Conservation (phyloP, 2,113 vertebrate species). For the Onychorhynchus coronatus region DNA sequence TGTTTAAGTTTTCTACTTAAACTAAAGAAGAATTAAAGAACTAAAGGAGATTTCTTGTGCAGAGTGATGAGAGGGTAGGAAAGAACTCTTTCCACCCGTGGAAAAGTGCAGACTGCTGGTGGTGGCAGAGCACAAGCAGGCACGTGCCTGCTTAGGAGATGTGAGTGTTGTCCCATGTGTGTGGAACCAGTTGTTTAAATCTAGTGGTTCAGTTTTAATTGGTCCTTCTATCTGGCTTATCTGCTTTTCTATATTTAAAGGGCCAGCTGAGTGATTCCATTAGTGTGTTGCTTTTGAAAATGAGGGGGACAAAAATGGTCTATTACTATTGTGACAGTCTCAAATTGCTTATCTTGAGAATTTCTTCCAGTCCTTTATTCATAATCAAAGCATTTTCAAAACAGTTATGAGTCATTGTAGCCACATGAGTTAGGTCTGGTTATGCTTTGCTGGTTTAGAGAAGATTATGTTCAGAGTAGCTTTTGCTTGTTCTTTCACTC, state of each 20-base stretch:
- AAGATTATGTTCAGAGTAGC: not conserved
- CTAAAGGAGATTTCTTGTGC: not conserved
- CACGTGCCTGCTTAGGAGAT: fast-evolving
- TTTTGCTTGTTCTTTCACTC: not conserved
- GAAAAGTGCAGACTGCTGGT: not conserved
- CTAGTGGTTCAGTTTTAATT: not conserved
- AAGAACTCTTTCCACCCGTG: not conserved
- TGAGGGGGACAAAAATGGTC: not conserved
- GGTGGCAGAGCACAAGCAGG: not conserved
- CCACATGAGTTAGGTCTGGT: not conserved
- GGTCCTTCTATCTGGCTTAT: not conserved
- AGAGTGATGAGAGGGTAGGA: not conserved
- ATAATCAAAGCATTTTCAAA: not conserved
- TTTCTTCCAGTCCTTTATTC: not conserved
- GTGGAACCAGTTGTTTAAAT: not conserved
- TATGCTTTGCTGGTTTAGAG: not conserved
- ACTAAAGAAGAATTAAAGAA: not conserved
- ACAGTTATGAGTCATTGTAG: not conserved
- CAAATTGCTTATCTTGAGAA: not conserved
- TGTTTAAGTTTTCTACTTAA: not conserved
- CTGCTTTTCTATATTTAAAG: not conserved
- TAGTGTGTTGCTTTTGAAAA: not conserved
- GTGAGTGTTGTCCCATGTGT: not conserved
- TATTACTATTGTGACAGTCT: fast-evolving
- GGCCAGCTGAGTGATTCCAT: not conserved